These are phyloP conservation scores for Maniola jurtina DNA, from an alignment of 1,140 invertebrate species.

Conservation along the genomic window DNA sequence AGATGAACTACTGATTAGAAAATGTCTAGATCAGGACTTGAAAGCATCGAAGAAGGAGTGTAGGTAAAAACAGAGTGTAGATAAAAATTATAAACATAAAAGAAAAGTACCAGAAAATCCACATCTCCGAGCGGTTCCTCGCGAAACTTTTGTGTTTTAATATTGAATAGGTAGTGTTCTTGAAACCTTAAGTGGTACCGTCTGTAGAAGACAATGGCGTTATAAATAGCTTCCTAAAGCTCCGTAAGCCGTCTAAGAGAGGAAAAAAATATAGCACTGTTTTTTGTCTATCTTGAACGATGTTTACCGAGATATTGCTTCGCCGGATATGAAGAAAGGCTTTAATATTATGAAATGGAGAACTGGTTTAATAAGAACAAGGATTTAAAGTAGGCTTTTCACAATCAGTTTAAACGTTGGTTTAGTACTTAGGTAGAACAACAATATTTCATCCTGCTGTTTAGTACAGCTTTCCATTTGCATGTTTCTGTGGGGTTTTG, in stretches of 20 bases:
- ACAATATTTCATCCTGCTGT: no score
- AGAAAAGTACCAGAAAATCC: conserved; percentile 1
- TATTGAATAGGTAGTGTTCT: conserved; percentile 19
- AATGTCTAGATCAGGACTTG: no score
- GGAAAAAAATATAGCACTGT: conserved; percentile 23
- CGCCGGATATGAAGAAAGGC: background rate
- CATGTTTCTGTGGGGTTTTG: no score
- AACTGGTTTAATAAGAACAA: no score
- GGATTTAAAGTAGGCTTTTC: background rate
- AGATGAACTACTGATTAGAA: no score
- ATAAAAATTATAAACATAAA: no score
- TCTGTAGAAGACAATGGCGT: conserved; percentile 28
- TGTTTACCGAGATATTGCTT: conserved; percentile 18
- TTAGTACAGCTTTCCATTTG: no score
- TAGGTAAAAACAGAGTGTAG: no score
- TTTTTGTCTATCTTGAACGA: conserved; percentile 11
- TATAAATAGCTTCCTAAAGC: conserved; percentile 27
- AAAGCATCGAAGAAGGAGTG: no score
- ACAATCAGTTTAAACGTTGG: no score
- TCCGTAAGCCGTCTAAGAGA: background rate
- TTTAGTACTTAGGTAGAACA: no score
- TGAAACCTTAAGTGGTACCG: conserved; percentile 27
- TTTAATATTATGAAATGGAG: conserved; percentile 5
- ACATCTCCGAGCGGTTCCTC: conserved; percentile 16
- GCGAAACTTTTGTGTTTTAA: conserved; percentile 26